These are phyloP conservation scores for Epinephelus fuscoguttatus DNA, from an alignment of 2,113 vertebrate genomes.

Conservation along the genomic window DNA sequence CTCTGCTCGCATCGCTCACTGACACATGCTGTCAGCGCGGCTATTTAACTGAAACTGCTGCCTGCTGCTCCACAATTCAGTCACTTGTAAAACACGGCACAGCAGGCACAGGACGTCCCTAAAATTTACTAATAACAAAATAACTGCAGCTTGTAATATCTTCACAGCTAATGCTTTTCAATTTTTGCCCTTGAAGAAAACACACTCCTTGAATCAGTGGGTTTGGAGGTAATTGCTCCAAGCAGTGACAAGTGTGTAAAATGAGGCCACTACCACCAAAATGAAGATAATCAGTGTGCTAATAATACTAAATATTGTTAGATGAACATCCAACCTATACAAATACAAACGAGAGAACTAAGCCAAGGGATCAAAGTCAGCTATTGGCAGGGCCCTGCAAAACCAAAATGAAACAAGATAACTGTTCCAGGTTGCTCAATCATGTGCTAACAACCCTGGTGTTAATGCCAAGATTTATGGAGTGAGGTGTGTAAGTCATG, in stretches of 20 bases:
- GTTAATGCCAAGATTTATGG: conserved; percentile 6
- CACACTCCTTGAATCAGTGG: background rate
- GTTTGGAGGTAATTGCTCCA: background rate
- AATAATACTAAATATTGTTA: background rate
- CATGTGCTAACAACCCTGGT: background rate
- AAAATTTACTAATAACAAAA: background rate
- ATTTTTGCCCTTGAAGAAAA: background rate
- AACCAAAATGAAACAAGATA: background rate
- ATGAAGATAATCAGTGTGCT: background rate
- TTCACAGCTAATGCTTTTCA: background rate
- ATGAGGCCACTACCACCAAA: background rate
- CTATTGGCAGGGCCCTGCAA: conserved; percentile 16
- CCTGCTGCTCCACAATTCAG: conserved; percentile 8
- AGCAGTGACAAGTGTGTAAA: background rate
- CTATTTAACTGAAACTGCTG: conserved; percentile 26
- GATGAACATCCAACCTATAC: background rate
- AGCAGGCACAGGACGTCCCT: background rate
- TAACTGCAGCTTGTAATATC: background rate
- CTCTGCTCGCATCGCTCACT: conserved; percentile 15
- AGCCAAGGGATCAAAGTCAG: conserved; percentile 22
- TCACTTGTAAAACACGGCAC: conserved; percentile 11
- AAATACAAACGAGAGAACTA: conserved; percentile 2
- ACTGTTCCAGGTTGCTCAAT: background rate
- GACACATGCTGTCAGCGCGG: conserved; percentile 1
- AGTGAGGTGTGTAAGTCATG: background rate